phyloP scores from a whole-genome alignment of 2,113 vertebrate species.

The Calyptomena viridis region DNA sequence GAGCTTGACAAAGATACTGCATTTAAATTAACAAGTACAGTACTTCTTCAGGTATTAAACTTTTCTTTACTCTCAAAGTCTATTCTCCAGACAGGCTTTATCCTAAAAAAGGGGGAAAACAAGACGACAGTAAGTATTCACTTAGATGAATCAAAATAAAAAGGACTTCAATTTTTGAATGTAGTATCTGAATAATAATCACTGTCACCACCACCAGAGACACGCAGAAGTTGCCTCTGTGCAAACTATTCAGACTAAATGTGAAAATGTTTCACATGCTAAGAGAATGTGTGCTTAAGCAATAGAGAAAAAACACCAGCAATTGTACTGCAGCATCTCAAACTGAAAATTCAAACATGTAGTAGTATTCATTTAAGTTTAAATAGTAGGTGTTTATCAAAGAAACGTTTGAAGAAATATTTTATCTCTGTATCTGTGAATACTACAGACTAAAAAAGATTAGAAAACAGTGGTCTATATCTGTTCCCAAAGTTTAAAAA shows the following conservation, averaged over 20 bases:
- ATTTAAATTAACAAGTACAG: background rate
- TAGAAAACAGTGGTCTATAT: background rate
- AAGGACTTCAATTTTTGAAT: background rate
- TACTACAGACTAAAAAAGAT: background rate
- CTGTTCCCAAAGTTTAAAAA: background rate
- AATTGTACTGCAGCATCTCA: background rate
- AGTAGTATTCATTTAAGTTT: background rate
- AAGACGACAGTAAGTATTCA: background rate
- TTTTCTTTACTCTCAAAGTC: background rate
- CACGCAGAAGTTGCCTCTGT: background rate
- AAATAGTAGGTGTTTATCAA: background rate
- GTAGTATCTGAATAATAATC: background rate
- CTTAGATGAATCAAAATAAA: background rate
- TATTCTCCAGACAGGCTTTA: background rate
- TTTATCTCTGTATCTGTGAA: rapidly evolving
- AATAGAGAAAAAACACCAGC: background rate
- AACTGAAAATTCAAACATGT: rapidly evolving
- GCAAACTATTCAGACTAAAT: background rate
- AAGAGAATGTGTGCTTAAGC: background rate
- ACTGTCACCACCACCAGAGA: background rate
- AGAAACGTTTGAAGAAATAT: background rate
- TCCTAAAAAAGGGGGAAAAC: background rate
- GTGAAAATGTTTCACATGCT: background rate
- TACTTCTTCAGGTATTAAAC: background rate
- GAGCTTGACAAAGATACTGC: background rate